phyloP scores from a whole-genome alignment of 2,888 invertebrate genomes.

The Myopa tessellatipennis region DNA sequence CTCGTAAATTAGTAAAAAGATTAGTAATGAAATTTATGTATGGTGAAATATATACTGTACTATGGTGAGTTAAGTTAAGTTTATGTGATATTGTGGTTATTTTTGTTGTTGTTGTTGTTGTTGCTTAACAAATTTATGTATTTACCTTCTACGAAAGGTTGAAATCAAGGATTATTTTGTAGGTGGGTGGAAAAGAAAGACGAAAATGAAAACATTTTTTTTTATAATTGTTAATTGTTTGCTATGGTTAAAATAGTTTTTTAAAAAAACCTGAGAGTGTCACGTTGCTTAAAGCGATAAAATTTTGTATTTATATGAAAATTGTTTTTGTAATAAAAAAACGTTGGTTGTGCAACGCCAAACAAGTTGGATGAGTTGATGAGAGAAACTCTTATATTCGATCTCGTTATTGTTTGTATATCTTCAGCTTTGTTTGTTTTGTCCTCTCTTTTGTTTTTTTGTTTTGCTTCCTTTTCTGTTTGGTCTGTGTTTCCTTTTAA shows the following conservation, averaged over 20 bases:
- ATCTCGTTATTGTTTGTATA: no score
- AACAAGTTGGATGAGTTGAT: not conserved
- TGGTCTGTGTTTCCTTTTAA: no score
- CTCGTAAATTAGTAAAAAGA: no score
- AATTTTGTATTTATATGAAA: not conserved
- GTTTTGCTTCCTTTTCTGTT: not conserved
- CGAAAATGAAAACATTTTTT: constrained; percentile 52
- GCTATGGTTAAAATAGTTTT: not conserved
- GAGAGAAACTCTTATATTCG: no score
- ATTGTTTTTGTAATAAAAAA: not conserved
- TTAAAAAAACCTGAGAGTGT: no score
- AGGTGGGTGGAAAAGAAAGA: constrained; percentile 52
- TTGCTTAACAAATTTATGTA: no score
- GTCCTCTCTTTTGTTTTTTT: not conserved
- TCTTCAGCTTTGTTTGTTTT: no score
- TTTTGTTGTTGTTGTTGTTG: constrained; percentile 45
- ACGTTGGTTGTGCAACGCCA: not conserved
- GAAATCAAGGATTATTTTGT: constrained; percentile 61
- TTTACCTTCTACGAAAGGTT: constrained; percentile 68
- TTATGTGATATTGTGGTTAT: constrained; percentile 30
- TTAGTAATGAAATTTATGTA: not conserved
- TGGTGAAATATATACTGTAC: constrained; percentile 40
- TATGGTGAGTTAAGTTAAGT: constrained; percentile 45
- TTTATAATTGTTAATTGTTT: constrained; percentile 35
- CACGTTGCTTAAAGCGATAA: no score